phyloP scores from a whole-genome alignment of 2,888 invertebrate genomes.

The Pristionchus mayeri region DNA sequence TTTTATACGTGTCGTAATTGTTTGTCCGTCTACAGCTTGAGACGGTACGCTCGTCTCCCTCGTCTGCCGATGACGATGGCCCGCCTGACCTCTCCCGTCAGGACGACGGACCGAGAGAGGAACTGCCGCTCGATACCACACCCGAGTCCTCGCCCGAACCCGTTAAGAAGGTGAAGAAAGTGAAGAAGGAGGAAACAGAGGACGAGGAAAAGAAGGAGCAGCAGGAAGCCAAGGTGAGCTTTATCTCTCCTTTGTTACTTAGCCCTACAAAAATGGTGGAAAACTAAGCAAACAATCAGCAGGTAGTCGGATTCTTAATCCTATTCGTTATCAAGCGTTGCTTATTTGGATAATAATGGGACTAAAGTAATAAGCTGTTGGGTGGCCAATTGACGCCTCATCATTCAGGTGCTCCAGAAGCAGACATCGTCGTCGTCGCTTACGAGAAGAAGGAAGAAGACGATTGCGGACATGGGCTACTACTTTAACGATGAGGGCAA shows the following conservation, averaged over 20 bases:
- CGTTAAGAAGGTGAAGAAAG: neutral
- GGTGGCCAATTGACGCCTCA: too few relatives aligned
- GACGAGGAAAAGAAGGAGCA: neutral
- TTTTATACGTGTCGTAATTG: too few relatives aligned
- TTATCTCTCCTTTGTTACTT: too few relatives aligned
- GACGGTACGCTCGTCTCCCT: neutral
- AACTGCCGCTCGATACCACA: slow-evolving; percentile 5
- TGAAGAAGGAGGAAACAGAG: neutral
- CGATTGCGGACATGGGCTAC: slow-evolving; percentile 40
- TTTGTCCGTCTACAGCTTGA: neutral
- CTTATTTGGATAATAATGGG: too few relatives aligned
- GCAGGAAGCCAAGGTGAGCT: too few relatives aligned
- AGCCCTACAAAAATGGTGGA: too few relatives aligned
- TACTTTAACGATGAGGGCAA: slow-evolving; percentile 18
- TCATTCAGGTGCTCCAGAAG: neutral
- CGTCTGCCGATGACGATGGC: neutral
- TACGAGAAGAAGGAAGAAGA: neutral
- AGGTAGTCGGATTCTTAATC: too few relatives aligned
- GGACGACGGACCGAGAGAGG: neutral
- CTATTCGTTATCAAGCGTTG: too few relatives aligned
- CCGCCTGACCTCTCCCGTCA: neutral
- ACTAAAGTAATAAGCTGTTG: too few relatives aligned
- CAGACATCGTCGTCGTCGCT: neutral
- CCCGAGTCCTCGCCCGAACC: neutral
- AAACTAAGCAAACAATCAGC: too few relatives aligned